phyloP scores from a whole-genome alignment of 2,888 invertebrate species.

The Nephrotoma appendiculata region DNA sequence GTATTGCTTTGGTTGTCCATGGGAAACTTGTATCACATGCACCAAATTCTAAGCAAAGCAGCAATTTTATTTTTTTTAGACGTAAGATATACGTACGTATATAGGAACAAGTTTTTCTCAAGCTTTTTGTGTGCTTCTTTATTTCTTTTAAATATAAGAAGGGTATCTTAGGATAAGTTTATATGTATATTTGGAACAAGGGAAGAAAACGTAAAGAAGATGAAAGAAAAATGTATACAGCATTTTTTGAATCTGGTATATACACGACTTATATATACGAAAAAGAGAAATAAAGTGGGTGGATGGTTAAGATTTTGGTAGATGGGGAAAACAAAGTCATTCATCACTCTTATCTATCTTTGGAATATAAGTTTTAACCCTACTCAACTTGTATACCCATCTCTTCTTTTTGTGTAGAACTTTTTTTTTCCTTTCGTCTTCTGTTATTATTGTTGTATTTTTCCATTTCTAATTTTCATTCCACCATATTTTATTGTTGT shows the following conservation, averaged over 20 bases:
- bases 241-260: not conserved
- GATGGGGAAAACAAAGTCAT: not conserved
- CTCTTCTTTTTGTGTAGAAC: not conserved
- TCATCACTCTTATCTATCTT: not conserved
- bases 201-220: not conserved
- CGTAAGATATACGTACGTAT: not conserved
- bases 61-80: not conserved
- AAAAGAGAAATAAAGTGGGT: not conserved
- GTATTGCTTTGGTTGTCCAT: not conserved
- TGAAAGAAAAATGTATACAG: not conserved
- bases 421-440: not conserved
- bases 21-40: not conserved
- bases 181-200: not conserved
- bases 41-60: not conserved
- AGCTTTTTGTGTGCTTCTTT: not conserved
- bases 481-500: constrained; percentile 1
- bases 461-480: constrained; percentile 2
- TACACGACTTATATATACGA: not conserved
- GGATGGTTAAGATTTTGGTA: not conserved
- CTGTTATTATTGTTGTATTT: not conserved
- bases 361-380: not conserved
- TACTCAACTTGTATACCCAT: not conserved
- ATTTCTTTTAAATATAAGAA: not conserved
- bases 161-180: not conserved
- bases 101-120: not conserved